phyloP scores from a whole-genome alignment of 1,140 invertebrate genomes.

The Ceratina calcarata region DNA sequence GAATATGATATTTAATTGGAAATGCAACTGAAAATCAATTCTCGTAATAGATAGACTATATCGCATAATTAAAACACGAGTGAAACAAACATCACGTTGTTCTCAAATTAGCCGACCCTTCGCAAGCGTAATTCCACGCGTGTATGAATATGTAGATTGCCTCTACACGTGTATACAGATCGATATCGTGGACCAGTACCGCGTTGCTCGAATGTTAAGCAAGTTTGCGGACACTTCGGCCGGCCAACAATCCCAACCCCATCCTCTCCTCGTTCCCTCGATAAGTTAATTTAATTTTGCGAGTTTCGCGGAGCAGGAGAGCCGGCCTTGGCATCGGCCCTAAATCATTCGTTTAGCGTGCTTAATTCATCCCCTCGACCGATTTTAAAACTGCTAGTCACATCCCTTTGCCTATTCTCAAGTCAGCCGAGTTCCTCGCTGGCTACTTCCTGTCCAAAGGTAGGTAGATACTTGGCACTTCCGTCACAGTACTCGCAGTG shows the following conservation, averaged over 20 bases:
- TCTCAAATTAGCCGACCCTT: neutral
- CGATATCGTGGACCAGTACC: slow-evolving; percentile 34
- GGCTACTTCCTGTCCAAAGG: slow-evolving; percentile 56
- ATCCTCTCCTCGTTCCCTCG: neutral
- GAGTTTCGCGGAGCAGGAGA: slow-evolving; percentile 13
- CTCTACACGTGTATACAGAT: slow-evolving; percentile 21
- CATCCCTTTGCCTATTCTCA: slow-evolving; percentile 45
- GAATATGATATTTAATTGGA: too few relatives aligned
- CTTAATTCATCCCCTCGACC: slow-evolving; percentile 18
- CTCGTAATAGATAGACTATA: too few relatives aligned
- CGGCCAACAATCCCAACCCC: neutral
- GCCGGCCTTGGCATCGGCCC: slow-evolving; percentile 8
- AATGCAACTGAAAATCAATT: too few relatives aligned
- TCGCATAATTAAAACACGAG: neutral
- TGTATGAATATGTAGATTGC: slow-evolving; percentile 48
- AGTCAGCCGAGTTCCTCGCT: slow-evolving; percentile 33
- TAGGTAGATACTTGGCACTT: slow-evolving; percentile 71
- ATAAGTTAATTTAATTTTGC: slow-evolving; percentile 40
- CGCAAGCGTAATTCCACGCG: slow-evolving; percentile 1
- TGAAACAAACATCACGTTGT: neutral
- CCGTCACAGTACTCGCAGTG: slow-evolving; percentile 65
- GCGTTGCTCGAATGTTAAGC: slow-evolving; percentile 34
- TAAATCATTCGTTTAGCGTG: slow-evolving; percentile 48
- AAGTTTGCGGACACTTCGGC: slow-evolving; percentile 34
- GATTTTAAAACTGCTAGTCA: slow-evolving; percentile 42